Base-by-base conservation (phyloP, 2,797 vertebrate genomes). In the Tympanoctomys barrerae region DNA sequence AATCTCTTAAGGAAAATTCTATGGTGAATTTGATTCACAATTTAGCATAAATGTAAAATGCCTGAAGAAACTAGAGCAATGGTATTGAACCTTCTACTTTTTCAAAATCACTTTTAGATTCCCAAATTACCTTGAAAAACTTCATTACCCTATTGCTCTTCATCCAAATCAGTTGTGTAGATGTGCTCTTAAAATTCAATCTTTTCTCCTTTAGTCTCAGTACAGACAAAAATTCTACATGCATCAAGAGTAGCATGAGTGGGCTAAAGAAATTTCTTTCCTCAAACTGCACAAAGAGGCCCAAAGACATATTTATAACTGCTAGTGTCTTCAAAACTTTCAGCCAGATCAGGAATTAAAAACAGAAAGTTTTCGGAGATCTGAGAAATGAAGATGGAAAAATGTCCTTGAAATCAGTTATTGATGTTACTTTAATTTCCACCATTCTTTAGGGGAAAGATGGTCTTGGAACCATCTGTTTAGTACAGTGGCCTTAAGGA, bases 291-390 rank as follows among this genome's bases (percentile, higher is more conserved):
- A 77, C 3, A 24, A n/a, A 78, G 1, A 54, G 4, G 16, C 2
- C 24, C 39, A 68, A 54, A 33, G 13, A 91, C 79, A n/a, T 39
- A 57, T n/a, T 36, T 61, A 22, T 49, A 66, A 57, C 10, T 94
- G 11, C 12, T 3, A 31, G 3, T 54, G 31, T 78, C 31, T n/a
- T 90, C 77, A 61, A 94, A 19, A 2, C 1, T 83, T 24, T 66
- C n/a, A 85, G 1, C 12, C 9, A 89, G 42, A 54, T 16, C n/a
- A 94, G 87, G n/a, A 90, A 59, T 82, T 12, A 75, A 75, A 91
- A 62, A 52, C 7, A 54, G 21, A 61, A 33, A 61, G 68, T 87
- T 89, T 93, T 90, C 61, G 81, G 49, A 66, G 13, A 85, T 94
- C 31, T 85, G 81, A 90, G 31, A 82, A 64, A 70, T 62, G 6